Percentiles rank a stretch among this genome's conserved stretches.
Evolutionary conservation across 2,113 vertebrate genomes (phyloP).

Genomic region (Nothoprocta pentlandii): DNA sequence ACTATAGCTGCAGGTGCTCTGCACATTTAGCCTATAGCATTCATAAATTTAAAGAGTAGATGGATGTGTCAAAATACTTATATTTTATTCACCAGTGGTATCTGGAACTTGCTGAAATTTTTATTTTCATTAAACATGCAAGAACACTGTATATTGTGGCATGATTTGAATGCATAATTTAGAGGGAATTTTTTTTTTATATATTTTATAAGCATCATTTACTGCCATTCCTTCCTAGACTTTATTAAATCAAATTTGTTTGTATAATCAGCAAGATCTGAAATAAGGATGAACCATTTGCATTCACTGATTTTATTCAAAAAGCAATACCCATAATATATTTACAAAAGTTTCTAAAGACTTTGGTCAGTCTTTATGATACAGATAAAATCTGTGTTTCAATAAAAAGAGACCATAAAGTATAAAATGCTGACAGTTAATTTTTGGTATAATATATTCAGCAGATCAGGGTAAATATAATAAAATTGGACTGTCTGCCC

Average conservation of each 20-base stretch:
- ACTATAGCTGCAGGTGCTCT: background rate
- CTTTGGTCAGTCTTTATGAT: background rate
- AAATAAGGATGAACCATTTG: background rate
- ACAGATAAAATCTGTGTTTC: background rate
- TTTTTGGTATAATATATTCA: background rate
- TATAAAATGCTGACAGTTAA: background rate
- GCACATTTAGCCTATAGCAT: background rate
- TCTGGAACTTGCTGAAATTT: slow-evolving; percentile 40
- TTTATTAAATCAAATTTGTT: slow-evolving; percentile 42
- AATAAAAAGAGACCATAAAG: background rate
- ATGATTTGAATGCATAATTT: slow-evolving; percentile 48
- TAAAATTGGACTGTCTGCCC: background rate
- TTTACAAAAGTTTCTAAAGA: background rate
- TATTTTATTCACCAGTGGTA: slow-evolving; percentile 41
- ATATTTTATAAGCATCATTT: slow-evolving; percentile 14
- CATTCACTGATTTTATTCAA: background rate
- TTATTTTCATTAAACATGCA: slow-evolving; percentile 69
- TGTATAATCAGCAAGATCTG: background rate
- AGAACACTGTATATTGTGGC: slow-evolving; percentile 24
- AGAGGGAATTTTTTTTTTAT: slow-evolving; percentile 3
- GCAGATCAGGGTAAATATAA: background rate
- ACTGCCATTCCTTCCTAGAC: background rate
- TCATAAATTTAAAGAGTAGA: background rate
- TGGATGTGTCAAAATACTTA: background rate
- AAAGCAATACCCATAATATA: background rate